Base-by-base conservation (phyloP, 2,888 invertebrate species). In the Atethmia centrago region DNA sequence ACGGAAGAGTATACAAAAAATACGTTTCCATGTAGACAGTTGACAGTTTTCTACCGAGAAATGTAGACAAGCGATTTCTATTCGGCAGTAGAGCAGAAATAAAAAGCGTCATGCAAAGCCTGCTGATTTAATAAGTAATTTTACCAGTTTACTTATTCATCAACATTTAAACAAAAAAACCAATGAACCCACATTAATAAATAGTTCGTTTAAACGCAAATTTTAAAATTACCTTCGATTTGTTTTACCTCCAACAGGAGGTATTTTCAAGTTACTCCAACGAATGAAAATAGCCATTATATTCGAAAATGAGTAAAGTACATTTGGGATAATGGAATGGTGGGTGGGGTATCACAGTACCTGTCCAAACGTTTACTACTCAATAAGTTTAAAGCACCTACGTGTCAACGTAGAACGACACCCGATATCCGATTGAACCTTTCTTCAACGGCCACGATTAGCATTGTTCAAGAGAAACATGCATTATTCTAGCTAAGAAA, bases 401-500 rank as follows among this genome's bases (percentile, higher is more conserved):
- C 31, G 40, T 40, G 19, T n/a, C 36, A 7, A n/a, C 19, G 10
- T 21, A 4, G 36, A 42, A 36, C 14, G 19, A 31, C 58, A 28
- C 31, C 14, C 14, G 14, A 76, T 58, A 77, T 36, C 19, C 9
- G 31, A 31, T 28, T 1, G 16, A n/a, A n/a, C 21, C 64, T 10
- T 40, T n/a, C 49, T 51, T n/a, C 25, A 62, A 1, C 19, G 8
- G 42, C 3, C 25, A 62, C 4, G 31, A 14, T 61, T 71, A 56
- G 49, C 42, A 65, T 79, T 79, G 25, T 64, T 69, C 25, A 47
- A 45, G 19, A 28, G n/a, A 25, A 42, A 45, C 47, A 16, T 25
- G 19, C 64, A 58, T 66, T 56, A 21, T 42, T 69, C 51, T 19
- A 19, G 12, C 16, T 9, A 45, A 19, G 47, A 19, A 71, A 28